phyloP scores from a whole-genome alignment of 2,888 invertebrate species.

The Phaedon cochleariae region DNA sequence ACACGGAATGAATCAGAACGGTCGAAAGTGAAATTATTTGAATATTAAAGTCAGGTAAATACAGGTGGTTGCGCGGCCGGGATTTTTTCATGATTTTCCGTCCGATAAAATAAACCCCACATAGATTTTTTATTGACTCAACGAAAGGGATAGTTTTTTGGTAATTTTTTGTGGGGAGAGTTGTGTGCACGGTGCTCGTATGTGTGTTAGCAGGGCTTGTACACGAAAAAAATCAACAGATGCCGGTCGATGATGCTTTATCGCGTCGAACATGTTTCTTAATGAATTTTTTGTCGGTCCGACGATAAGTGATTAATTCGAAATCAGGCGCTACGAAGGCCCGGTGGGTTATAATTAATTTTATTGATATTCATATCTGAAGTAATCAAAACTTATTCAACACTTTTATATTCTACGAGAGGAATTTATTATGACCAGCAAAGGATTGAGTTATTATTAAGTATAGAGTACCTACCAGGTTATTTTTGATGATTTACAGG shows the following conservation, averaged over 20 bases:
- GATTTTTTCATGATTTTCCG: constrained; percentile 35
- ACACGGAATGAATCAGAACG: constrained; percentile 45
- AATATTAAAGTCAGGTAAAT: constrained; percentile 54
- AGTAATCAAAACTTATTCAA: neutral
- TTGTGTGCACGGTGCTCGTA: constrained; percentile 24
- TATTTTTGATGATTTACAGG: no score
- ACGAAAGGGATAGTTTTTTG: constrained; percentile 41
- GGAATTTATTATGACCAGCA: neutral
- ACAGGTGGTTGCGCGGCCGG: constrained; percentile 52
- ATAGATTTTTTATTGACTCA: constrained; percentile 22
- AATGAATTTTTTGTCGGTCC: constrained; percentile 35
- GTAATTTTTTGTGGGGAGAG: constrained; percentile 29
- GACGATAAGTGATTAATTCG: constrained; percentile 32
- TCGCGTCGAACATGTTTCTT: constrained; percentile 28
- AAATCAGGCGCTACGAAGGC: constrained; percentile 16
- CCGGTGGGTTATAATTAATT: constrained; percentile 24
- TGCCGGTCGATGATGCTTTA: constrained; percentile 34
- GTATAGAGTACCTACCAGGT: neutral
- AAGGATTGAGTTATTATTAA: neutral
- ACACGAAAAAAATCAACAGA: constrained; percentile 41
- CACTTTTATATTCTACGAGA: constrained; percentile 1
- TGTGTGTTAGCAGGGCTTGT: constrained; percentile 26
- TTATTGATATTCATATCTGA: constrained; percentile 10
- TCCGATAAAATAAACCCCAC: constrained; percentile 11
- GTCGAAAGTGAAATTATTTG: constrained; percentile 56